phyloP scores from a whole-genome alignment of 2,888 invertebrate species.

The Sarcophaga subvicina region DNA sequence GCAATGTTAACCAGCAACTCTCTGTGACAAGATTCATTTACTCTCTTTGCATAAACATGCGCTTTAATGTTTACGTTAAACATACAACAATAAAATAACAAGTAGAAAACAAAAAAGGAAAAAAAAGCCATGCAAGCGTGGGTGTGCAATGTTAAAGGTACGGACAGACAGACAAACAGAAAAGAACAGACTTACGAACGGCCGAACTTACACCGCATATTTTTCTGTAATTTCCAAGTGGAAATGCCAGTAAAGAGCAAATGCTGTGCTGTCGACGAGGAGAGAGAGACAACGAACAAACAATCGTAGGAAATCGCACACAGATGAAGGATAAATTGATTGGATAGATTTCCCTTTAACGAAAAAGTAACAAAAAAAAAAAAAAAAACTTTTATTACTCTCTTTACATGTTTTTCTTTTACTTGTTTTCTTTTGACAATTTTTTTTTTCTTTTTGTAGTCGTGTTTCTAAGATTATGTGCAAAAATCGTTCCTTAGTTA shows the following conservation, averaged over 20 bases:
- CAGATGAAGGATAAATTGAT: conserved; percentile 66
- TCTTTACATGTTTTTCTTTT: background rate
- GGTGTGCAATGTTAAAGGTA: conserved; percentile 58
- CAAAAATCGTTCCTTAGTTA: background rate
- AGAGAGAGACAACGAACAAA: conserved; percentile 19
- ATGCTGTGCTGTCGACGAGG: background rate
- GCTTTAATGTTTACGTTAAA: conserved; percentile 57
- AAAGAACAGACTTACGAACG: background rate
- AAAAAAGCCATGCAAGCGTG: conserved; percentile 56
- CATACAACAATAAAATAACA: conserved; percentile 45
- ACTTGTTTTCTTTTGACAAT: background rate
- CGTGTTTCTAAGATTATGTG: conserved; percentile 4
- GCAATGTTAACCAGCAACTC: conserved; percentile 9
- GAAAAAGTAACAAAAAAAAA: conserved; percentile 11
- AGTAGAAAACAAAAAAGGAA: conserved; percentile 24
- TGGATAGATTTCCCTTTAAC: conserved; percentile 63
- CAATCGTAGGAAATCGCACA: conserved; percentile 45
- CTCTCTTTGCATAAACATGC: conserved; percentile 49
- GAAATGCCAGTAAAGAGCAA: conserved; percentile 35
- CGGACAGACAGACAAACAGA: conserved; percentile 8
- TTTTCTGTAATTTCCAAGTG: conserved; percentile 34
- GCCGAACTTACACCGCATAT: background rate
- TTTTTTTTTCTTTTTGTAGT: conserved; percentile 5
- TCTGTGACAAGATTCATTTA: background rate
- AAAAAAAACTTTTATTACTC: background rate